Evolutionary conservation across 64 coral and sea anemone species (phyloP), one percentile per base, ranked within the genome.

Genomic region (Montipora efflorescens): DNA sequence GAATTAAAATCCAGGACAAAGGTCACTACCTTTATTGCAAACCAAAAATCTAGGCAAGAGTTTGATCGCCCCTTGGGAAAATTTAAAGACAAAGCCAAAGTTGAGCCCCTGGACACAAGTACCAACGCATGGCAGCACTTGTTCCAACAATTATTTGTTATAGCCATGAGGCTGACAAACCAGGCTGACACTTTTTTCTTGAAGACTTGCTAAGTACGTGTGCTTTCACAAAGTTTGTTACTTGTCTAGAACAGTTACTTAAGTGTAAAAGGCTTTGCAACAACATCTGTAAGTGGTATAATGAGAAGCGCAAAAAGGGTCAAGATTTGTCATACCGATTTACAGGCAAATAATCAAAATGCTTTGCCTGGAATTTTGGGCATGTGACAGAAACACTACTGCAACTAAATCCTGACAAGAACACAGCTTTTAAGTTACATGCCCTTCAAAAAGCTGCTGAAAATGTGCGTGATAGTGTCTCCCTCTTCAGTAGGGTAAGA

Each of bases 21-120:
- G 51, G 82, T 93, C 53, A 93, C 72, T 70, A 84, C 18, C 62
- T 93, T 87, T 67, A 87, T 87, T 87, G 81, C 82, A n/a, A 87
- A 79, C 13, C 71, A 87, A 52, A 93, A 93, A n/a, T 87, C 83
- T 5, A 75, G 82, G 48, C 91, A 87, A 44, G 91, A 93, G 61
- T 67, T 67, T 93, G 43, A 87, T 19, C 82, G 55, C 21, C 16
- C 64, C 19, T 75, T 87, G 78, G 75, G 82, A 19, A 82, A 44
- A 18, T 84, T 93, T 4, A 43, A 87, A 67, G 73, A 93, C 23
- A 90, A 90, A 50, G 88, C 71, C 55, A 80, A 79, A 55, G 50
- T 79, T 79, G 76, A 90, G n/a, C 88, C 88, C 10, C 19, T 90
- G 11, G 76, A 78, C 16, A 55, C 52, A 20, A 19, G 36, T 18